A percentile compares a stretch with the other conserved stretches of the same genome.
phyloP scores from a whole-genome alignment of 2,113 vertebrate genomes.

The Takifugu flavidus region DNA sequence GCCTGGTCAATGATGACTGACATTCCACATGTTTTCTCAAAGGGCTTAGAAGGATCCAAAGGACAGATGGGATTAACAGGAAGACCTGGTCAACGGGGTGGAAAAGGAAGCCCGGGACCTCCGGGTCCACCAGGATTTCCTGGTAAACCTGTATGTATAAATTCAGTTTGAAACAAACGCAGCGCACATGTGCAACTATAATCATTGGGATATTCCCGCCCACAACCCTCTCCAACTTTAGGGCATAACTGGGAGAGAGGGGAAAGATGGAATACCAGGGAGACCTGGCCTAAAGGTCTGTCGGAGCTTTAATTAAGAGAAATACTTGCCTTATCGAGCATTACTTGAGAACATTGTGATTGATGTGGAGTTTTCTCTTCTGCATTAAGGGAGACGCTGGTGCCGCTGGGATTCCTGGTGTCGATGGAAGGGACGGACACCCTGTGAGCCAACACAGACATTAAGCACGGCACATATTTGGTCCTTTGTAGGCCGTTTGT shows the following conservation, averaged over 20 bases:
- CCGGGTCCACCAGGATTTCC: constrained; percentile 81
- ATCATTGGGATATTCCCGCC: not conserved
- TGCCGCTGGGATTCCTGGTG: constrained; percentile 66
- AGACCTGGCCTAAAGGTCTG: constrained; percentile 86
- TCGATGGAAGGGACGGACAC: constrained; percentile 72
- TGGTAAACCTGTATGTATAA: constrained; percentile 81
- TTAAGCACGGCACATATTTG: constrained; percentile 8
- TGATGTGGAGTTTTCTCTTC: too few relatives aligned
- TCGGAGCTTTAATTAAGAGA: constrained; percentile 15
- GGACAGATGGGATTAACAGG: constrained; percentile 83
- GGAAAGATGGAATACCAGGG: constrained; percentile 85
- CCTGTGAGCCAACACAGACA: constrained; percentile 67
- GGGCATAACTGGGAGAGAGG: constrained; percentile 85
- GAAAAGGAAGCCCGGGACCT: constrained; percentile 84
- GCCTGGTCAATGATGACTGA: too few relatives aligned
- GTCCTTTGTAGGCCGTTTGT: not conserved
- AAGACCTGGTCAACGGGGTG: constrained; percentile 87
- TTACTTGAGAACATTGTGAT: not conserved
- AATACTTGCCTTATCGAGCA: not conserved
- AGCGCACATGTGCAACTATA: not conserved
- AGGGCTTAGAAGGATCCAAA: constrained; percentile 84
- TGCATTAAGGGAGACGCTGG: constrained; percentile 70
- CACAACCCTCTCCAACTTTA: constrained; percentile 48
- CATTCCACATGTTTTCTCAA: constrained; percentile 23
- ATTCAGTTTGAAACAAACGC: constrained; percentile 1